Evolutionary conservation across 1,140 invertebrate species (phyloP), one percentile per base, ranked within the genome.

Genomic region (Lucilia sericata): DNA sequence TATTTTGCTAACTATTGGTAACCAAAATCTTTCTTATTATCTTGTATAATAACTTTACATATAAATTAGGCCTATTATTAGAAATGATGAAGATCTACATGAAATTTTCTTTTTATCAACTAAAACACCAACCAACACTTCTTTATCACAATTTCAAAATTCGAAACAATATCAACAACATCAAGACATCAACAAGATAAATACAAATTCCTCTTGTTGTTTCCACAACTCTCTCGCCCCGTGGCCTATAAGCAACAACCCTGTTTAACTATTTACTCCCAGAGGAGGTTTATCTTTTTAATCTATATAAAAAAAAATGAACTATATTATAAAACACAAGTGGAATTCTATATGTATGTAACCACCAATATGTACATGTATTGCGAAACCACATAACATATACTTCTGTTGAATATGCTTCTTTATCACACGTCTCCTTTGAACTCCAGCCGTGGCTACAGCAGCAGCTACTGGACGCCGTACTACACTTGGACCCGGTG

Each of bases 331-430:
- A 55, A 55, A 55, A 55, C 51, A 55, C 51, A 55, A 55, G 51
- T 55, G 51, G 51, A n/a, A 21, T n/a, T 7, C 21, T 70, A 70
- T 70, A 30, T n/a, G 14, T 17, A 60, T 17, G 55, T 60, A 70
- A 25, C 5, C 65, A 70, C 21, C 51, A 55, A 55, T 55, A 55
- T 55, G 88, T 90, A 91, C 89, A 86, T 91, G 89, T 86, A 91
- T 91, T 83, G 89, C 89, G 82, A 91, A 91, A 65, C 89, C 89
- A 88, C 89, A 91, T 85, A 91, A 87, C 87, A 91, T 88, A 84
- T 91, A 91, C 88, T 91, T 91, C 83, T 91, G 89, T 86, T 91
- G 89, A 80, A 91, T 89, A 84, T 91, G 89, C 86, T 91, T 91
- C 85, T 91, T 91, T 82, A 91, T 87, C 81, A 91, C 88, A 7